Evolutionary conservation across 2,797 vertebrate genomes (phyloP).

Genomic region (Anguilla megastoma): DNA sequence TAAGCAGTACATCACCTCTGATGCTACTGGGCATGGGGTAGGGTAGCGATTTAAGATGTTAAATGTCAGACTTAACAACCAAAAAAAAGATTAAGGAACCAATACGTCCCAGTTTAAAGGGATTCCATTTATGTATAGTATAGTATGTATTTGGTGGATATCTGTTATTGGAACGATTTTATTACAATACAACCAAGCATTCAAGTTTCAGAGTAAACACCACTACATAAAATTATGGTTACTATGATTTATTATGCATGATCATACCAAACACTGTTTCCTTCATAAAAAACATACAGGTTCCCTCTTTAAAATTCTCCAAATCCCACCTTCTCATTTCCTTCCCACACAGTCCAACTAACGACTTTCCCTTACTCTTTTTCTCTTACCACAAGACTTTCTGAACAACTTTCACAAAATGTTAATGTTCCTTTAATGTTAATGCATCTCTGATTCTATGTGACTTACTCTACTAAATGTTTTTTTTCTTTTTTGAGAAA

Average conservation of each 20-base stretch:
- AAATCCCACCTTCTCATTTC: slow-evolving; percentile 13
- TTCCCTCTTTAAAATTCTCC: slow-evolving; percentile 57
- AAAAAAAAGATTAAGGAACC: background rate
- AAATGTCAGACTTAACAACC: background rate
- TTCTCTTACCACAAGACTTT: slow-evolving; percentile 9
- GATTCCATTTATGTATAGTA: background rate
- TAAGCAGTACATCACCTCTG: background rate
- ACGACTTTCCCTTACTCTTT: background rate
- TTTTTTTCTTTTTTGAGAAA: slow-evolving; percentile 11
- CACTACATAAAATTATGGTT: slow-evolving; percentile 30
- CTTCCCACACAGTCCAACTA: slow-evolving; percentile 18
- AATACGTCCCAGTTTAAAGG: no score
- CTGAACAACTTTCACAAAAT: background rate
- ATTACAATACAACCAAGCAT: background rate
- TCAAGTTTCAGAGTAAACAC: slow-evolving; percentile 1
- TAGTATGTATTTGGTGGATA: background rate
- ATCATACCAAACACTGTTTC: slow-evolving; percentile 51
- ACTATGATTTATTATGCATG: slow-evolving; percentile 42
- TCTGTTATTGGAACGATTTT: background rate
- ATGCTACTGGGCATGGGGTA: background rate
- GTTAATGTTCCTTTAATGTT: slow-evolving; percentile 23
- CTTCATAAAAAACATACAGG: slow-evolving; percentile 63
- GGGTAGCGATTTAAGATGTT: background rate
- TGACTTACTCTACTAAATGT: slow-evolving; percentile 40
- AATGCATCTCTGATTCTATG: slow-evolving; percentile 30